These are phyloP conservation scores for Lytechinus variegatus DNA, from an alignment of 35 echinoderm and acorn worm genomes.

Conservation along the genomic window DNA sequence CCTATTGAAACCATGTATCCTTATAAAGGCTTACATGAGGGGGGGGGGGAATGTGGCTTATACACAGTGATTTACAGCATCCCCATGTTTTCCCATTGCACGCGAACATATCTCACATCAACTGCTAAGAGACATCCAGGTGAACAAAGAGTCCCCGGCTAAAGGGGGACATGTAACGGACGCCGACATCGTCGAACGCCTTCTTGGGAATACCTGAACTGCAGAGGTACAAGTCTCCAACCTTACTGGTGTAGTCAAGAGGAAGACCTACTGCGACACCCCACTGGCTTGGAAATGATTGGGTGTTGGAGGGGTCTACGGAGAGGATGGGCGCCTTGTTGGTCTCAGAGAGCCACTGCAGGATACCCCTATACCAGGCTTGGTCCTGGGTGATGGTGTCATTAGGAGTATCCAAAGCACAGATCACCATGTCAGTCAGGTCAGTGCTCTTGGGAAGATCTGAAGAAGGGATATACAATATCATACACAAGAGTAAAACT, in stretches of 20 bases:
- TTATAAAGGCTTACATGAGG: too few species aligned
- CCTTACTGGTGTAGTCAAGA: slow-evolving; percentile 52
- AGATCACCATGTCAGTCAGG: slow-evolving; percentile 63
- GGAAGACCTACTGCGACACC: slow-evolving; percentile 61
- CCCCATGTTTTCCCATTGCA: neutral
- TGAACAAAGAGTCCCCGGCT: slow-evolving; percentile 63
- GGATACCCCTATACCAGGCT: slow-evolving; percentile 60
- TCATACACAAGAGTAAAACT: neutral
- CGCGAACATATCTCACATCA: neutral
- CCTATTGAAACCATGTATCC: too few species aligned
- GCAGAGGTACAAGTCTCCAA: slow-evolving; percentile 71
- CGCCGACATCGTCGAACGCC: slow-evolving; percentile 55
- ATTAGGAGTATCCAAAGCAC: slow-evolving; percentile 64
- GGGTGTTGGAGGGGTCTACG: slow-evolving; percentile 71
- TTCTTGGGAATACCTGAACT: slow-evolving; percentile 76
- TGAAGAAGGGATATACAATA: neutral
- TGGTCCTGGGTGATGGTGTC: slow-evolving; percentile 61
- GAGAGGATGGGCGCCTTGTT: slow-evolving; percentile 54
- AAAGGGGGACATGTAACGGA: slow-evolving; percentile 69
- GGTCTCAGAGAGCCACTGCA: slow-evolving; percentile 49
- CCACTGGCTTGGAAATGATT: slow-evolving; percentile 51
- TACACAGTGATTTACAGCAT: neutral
- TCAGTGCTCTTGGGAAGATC: slow-evolving; percentile 36
- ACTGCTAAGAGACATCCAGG: slow-evolving; percentile 60
- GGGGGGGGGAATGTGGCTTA: too few species aligned